Conservation (phyloP, 2,888 invertebrate species). For the Ectemnius continuus region DNA sequence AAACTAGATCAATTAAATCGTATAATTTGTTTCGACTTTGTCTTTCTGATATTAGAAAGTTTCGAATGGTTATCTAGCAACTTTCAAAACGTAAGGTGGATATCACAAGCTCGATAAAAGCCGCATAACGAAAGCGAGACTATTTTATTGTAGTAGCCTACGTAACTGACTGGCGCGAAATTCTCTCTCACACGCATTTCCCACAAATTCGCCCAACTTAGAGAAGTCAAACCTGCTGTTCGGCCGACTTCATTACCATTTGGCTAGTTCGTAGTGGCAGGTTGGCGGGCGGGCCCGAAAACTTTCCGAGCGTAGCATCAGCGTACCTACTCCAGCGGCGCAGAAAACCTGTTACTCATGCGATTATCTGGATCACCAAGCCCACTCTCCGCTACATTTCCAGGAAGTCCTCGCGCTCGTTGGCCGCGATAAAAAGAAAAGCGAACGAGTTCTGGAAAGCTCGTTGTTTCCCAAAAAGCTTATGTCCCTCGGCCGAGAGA, state of each 20-base stretch:
- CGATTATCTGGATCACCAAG: conserved; percentile 7
- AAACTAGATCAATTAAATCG: too few species aligned
- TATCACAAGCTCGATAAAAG: too few species aligned
- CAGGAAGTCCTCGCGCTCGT: neutral
- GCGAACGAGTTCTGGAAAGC: neutral
- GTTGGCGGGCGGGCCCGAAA: neutral
- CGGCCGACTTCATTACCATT: conserved; percentile 1
- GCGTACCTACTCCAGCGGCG: neutral
- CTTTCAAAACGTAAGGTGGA: too few species aligned
- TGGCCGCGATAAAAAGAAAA: neutral
- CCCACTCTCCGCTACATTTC: neutral
- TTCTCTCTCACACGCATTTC: neutral
- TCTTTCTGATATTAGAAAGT: too few species aligned
- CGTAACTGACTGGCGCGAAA: neutral
- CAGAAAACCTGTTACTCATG: conserved; percentile 9
- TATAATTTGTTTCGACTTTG: too few species aligned
- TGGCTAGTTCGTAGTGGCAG: too few species aligned
- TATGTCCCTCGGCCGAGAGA: neutral
- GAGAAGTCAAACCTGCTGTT: conserved; percentile 5
- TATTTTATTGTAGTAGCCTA: neutral
- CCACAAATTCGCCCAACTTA: neutral
- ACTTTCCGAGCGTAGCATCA: neutral
- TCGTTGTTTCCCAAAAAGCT: neutral
- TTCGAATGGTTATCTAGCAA: too few species aligned
- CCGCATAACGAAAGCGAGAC: neutral